A percentile compares a stretch with the other conserved stretches of the same genome.
Evolutionary conservation across 2,888 invertebrate genomes (phyloP).

Genomic region (Hylaea fasciaria): DNA sequence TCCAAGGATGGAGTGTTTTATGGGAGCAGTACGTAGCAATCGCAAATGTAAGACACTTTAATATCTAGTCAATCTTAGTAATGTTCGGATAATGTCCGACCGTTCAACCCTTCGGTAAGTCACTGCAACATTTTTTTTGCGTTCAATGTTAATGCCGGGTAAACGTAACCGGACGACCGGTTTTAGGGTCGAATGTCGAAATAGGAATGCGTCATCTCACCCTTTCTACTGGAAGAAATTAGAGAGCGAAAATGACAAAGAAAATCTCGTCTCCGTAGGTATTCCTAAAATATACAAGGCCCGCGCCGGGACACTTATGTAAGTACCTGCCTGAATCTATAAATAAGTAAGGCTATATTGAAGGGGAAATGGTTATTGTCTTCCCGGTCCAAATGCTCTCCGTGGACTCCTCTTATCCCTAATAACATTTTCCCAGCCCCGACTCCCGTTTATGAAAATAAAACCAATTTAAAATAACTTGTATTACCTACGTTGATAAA

Average conservation of each 20-base stretch:
- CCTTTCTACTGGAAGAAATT: slow-evolving; percentile 30
- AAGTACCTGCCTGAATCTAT: slow-evolving; percentile 32
- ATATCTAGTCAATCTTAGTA: too few relatives aligned
- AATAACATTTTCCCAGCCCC: slow-evolving; percentile 59
- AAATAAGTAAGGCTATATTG: slow-evolving; percentile 55
- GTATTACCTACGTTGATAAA: slow-evolving; percentile 15
- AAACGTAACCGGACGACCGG: slow-evolving; percentile 19
- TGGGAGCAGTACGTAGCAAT: too few relatives aligned
- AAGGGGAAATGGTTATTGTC: slow-evolving; percentile 62
- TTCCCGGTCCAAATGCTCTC: slow-evolving; percentile 55
- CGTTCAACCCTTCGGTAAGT: neutral
- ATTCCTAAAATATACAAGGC: slow-evolving; percentile 29
- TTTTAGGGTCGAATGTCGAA: slow-evolving; percentile 27
- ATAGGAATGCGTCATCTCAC: slow-evolving; percentile 24
- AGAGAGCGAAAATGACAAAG: slow-evolving; percentile 34
- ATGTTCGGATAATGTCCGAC: slow-evolving; percentile 4
- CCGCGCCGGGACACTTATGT: slow-evolving; percentile 31
- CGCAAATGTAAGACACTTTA: neutral
- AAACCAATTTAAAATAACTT: slow-evolving; percentile 28
- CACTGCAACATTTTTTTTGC: slow-evolving; percentile 5
- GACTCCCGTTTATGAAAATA: slow-evolving; percentile 34
- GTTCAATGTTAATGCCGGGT: slow-evolving; percentile 18
- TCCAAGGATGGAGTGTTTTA: too few relatives aligned
- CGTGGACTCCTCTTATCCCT: slow-evolving; percentile 58
- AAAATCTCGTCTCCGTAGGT: slow-evolving; percentile 23